Evolutionary conservation across 2,797 vertebrate genomes (phyloP).

Genomic region (Cercopithecus diana): DNA sequence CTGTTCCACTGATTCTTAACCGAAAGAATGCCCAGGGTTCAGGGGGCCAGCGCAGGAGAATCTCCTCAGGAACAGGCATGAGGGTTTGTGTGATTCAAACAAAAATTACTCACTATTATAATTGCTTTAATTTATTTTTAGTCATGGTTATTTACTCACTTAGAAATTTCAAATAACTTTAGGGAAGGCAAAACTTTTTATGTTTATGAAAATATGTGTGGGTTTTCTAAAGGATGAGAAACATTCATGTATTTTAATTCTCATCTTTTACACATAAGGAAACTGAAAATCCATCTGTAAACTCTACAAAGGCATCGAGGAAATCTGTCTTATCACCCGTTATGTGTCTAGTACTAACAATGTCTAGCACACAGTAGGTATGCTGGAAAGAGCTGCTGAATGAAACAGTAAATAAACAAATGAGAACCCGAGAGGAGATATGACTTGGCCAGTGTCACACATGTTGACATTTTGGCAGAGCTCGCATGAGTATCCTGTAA

Average conservation of each 20-base stretch:
- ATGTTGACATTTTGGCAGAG: background rate
- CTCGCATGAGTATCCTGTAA: background rate
- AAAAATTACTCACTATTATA: conserved; percentile 29
- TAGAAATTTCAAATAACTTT: conserved; percentile 38
- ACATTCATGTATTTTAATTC: background rate
- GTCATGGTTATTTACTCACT: background rate
- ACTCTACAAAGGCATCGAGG: background rate
- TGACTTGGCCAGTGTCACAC: background rate
- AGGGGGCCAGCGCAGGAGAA: background rate
- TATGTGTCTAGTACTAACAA: background rate
- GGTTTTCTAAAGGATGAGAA: background rate
- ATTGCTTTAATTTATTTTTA: conserved; percentile 54
- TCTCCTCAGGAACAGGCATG: background rate
- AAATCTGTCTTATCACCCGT: background rate
- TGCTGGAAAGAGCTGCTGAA: background rate
- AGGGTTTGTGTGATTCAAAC: background rate
- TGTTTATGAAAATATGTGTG: background rate
- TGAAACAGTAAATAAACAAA: background rate
- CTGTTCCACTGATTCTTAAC: background rate
- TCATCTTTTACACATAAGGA: background rate
- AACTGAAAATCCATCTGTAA: background rate
- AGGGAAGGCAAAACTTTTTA: background rate
- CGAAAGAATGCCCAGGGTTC: background rate
- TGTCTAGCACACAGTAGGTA: background rate
- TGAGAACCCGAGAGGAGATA: background rate